These are phyloP conservation scores for Machaerirhynchus nigripectus DNA, from an alignment of 2,113 vertebrate species.

Conservation along the genomic window DNA sequence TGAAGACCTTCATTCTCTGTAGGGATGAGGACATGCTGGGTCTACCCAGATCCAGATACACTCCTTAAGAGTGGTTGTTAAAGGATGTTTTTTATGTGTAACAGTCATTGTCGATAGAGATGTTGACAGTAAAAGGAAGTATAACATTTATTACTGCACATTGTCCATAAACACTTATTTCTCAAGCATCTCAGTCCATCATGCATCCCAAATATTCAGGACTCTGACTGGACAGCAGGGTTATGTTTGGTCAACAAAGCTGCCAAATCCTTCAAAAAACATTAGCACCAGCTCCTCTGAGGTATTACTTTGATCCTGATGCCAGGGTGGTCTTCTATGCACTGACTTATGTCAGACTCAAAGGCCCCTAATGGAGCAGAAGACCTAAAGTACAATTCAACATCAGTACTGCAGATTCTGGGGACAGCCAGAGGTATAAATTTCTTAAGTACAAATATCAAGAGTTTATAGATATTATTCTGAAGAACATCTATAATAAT, in stretches of 20 bases:
- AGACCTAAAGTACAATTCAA: background rate
- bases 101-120: background rate
- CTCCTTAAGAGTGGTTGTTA: background rate
- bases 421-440: background rate
- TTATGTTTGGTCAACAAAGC: background rate
- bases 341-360: background rate
- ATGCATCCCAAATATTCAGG: background rate
- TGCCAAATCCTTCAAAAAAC: background rate
- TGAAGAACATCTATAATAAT: background rate
- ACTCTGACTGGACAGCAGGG: background rate
- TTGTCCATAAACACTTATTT: background rate
- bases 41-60: background rate
- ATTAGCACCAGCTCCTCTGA: background rate
- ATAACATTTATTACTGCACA: background rate
- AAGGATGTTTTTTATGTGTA: background rate
- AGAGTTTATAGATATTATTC: background rate
- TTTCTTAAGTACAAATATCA: background rate
- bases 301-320: background rate
- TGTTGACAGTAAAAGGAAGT: background rate
- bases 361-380: background rate
- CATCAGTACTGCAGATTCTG: background rate
- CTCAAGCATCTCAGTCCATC: background rate
- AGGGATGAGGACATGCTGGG: rapidly evolving
- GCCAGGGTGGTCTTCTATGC: background rate
- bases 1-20: background rate